Percentiles rank a stretch among this genome's conserved stretches.
Conservation (phyloP, 1,140 invertebrate species). For the Psilanteris sp. region DNA sequence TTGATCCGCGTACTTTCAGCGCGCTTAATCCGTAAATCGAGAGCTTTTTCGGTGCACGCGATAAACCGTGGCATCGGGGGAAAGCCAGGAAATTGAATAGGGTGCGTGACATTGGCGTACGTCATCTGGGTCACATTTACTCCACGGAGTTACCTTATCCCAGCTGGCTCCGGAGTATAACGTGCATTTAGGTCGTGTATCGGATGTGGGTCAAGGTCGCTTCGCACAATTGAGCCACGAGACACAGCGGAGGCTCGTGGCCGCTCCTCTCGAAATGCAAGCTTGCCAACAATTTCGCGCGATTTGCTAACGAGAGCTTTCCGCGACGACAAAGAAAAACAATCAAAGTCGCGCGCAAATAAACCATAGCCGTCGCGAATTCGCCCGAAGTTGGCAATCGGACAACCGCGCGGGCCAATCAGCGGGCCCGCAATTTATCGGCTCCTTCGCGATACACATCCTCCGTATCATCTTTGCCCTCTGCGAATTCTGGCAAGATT, state of each 20-base stretch:
- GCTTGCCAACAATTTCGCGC: conserved; percentile 30
- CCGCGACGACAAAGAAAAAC: not conserved
- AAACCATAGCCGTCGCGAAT: conserved; percentile 18
- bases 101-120: conserved; percentile 66
- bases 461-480: conserved; percentile 19
- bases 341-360: conserved; percentile 9
- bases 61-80: conserved; percentile 45
- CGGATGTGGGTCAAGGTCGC: conserved; percentile 74
- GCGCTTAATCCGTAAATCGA: conserved; percentile 16
- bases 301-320: conserved; percentile 26
- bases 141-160: conserved; percentile 66
- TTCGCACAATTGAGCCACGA: conserved; percentile 55
- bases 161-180: conserved; percentile 41
- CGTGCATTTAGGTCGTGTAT: conserved; percentile 65
- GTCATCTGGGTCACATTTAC: conserved; percentile 72
- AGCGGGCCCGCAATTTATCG: conserved; percentile 17
- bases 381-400: conserved; percentile 13
- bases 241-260: conserved; percentile 47
- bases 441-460: not conserved
- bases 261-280: conserved; percentile 43
- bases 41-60: conserved; percentile 26
- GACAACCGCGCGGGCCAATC: not conserved
- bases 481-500: conserved; percentile 52
- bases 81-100: conserved; percentile 56
- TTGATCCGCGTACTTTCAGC: no score